Evolutionary conservation across 2,888 invertebrate genomes (phyloP).

Genomic region (Cactoblastis cactorum): DNA sequence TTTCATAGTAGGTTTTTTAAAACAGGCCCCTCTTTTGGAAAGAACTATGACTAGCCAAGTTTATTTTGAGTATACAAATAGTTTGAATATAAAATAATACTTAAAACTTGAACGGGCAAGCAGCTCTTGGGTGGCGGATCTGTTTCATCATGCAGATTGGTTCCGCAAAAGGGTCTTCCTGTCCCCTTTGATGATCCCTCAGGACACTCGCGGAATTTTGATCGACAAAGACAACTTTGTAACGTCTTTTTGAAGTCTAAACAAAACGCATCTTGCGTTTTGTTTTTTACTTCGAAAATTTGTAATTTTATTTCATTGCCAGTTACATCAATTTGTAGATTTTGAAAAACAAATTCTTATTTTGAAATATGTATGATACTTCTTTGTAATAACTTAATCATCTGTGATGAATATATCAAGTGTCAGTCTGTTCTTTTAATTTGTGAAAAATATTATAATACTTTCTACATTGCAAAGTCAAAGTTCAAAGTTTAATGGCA

Average conservation of each 20-base stretch:
- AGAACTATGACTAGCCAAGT: too few species aligned
- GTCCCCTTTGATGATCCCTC: conserved; percentile 36
- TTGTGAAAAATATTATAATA: neutral
- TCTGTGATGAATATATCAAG: neutral
- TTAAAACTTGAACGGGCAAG: conserved; percentile 12
- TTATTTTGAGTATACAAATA: neutral
- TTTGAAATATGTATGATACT: too few species aligned
- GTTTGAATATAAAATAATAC: neutral
- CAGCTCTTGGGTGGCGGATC: conserved; percentile 57
- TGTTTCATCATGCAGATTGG: conserved; percentile 44
- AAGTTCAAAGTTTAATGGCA: conserved; percentile 1
- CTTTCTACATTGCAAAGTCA: neutral
- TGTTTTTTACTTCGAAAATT: neutral
- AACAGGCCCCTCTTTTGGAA: too few species aligned
- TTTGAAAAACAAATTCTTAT: too few species aligned
- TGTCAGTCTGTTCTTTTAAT: too few species aligned
- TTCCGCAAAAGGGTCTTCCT: conserved; percentile 62
- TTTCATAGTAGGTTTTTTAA: too few species aligned
- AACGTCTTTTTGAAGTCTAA: conserved; percentile 15
- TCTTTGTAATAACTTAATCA: too few species aligned
- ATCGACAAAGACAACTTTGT: conserved; percentile 35
- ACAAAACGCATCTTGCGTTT: conserved; percentile 1
- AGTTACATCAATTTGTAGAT: too few species aligned
- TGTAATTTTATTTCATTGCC: neutral
- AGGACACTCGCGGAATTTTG: conserved; percentile 66